Evolutionary conservation across 2,888 invertebrate genomes (phyloP), one percentile per base, ranked within the genome.

Genomic region (Trissolcus japonicus): DNA sequence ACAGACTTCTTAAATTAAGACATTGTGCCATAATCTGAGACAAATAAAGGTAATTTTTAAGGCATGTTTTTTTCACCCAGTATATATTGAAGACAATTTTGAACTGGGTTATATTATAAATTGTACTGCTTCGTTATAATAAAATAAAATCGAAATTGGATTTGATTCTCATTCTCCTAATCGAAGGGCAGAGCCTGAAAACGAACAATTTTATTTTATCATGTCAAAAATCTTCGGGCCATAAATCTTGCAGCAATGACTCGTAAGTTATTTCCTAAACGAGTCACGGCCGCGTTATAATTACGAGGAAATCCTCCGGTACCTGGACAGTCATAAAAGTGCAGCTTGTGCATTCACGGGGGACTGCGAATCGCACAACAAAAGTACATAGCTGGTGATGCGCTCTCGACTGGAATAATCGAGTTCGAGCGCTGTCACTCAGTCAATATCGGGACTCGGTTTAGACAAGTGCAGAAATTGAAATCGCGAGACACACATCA

Each of bases 361-460:
- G 4, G 62, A 40, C 14, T 54, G 51, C 43, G 25, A 54, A 61
- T 54, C 25, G 51, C 46, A 56, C 17, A 59, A 60, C 61, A 61
- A 61, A 61, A 51, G 51, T 19, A 25, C 19, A 11, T n/a, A 63
- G 53, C 41, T 41, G 53, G 53, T 54, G 62, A 63, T 63, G 53
- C 43, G 43, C 21, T 63, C 62, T n/a, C 54, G 43, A 50, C 21
- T 43, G 21, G 62, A 54, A 60, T 60, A 48, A 60, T n/a, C 51
- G 21, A 63, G 29, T 25, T 16, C 25, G 54, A 63, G 54, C 41
- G 67, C 77, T 61, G 69, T 80, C 80, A 61, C 80, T 81, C 84
- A 80, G 83, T 83, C 80, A 82, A 81, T 80, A 82, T 81, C 83
- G 80, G 82, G 83, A 67, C 76, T 80, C 76, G 54, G 61, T 51